Evolutionary conservation across 1,140 invertebrate genomes (phyloP), one percentile per base, ranked within the genome.

Genomic region (Drosophila varians): DNA sequence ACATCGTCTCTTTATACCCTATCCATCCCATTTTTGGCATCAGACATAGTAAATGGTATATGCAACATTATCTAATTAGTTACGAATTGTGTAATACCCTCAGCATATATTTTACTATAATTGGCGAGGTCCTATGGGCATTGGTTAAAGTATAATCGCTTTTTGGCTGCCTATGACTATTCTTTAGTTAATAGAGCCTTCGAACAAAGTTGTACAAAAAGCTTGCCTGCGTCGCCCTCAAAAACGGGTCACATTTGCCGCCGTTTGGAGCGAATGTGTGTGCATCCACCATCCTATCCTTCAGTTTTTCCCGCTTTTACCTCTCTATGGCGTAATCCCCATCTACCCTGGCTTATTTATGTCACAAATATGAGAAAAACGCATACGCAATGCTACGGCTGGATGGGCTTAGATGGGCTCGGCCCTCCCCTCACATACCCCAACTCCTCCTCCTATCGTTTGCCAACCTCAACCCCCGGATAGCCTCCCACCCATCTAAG

Each of bases 281-380:
- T 62, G 43, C 43, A 42, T 49, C 34, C 61, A 18, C 26, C 34
- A 36, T 45, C 43, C 28, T 31, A 11, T 36, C 31, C 47, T 73
- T 46, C 55, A 52, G 52, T 87, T 77, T 34, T 38, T 16, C 36
- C 36, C 36, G 14, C 14, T 14, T 38, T 38, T 16, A 38, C n/a
- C 36, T 38, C 36, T 38, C 36, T 38, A 38, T 38, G 21, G 21
- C 21, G n/a, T 36, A 42, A 42, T 18, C 38, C 38, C 38, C 38
- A 2, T 18, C 38, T 8, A 16, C 16, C 38, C 38, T 3, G 65
- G 82, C 82, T 87, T 87, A 86, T 86, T 87, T 86, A 77, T 86
- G 82, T 86, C 82, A 86, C 82, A 86, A 86, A 86, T 86, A 86
- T 86, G 82, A 86, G 76, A 64, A 75, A 31, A 74, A 74, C 72